Evolutionary conservation across 2,797 vertebrate genomes (phyloP).

Genomic region (Podarcis lilfordi): DNA sequence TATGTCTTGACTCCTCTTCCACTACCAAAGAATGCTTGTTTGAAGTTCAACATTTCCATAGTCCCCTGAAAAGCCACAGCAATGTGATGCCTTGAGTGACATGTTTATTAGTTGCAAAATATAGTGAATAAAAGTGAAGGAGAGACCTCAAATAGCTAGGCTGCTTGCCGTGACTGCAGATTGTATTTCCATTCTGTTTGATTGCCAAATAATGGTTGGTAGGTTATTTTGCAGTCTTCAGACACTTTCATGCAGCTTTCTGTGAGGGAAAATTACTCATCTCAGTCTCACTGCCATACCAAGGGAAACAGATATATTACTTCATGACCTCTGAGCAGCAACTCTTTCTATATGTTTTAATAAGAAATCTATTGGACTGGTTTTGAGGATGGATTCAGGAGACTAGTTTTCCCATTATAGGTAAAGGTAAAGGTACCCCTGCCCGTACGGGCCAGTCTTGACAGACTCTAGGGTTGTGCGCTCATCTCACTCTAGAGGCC

Average conservation of each 20-base stretch:
- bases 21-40: neutral
- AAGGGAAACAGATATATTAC: neutral
- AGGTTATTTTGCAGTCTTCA: neutral
- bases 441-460: no score
- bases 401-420: neutral
- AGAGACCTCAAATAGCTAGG: neutral
- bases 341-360: neutral
- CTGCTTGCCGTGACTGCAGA: constrained; percentile 19
- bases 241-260: neutral
- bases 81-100: neutral
- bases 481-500: no score
- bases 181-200: neutral
- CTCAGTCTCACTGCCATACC: neutral
- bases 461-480: no score
- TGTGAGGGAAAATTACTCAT: constrained; percentile 11
- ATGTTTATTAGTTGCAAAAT: constrained; percentile 18
- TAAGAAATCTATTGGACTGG: neutral
- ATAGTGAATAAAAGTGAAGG: neutral
- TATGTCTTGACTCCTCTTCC: neutral
- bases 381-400: neutral
- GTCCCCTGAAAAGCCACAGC: neutral
- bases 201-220: constrained; percentile 3
- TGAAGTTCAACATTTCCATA: neutral
- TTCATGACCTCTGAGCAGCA: neutral
- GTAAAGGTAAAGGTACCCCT: no score